These are phyloP conservation scores for Drosophila greeni DNA, from an alignment of 2,888 invertebrate species.

Conservation along the genomic window DNA sequence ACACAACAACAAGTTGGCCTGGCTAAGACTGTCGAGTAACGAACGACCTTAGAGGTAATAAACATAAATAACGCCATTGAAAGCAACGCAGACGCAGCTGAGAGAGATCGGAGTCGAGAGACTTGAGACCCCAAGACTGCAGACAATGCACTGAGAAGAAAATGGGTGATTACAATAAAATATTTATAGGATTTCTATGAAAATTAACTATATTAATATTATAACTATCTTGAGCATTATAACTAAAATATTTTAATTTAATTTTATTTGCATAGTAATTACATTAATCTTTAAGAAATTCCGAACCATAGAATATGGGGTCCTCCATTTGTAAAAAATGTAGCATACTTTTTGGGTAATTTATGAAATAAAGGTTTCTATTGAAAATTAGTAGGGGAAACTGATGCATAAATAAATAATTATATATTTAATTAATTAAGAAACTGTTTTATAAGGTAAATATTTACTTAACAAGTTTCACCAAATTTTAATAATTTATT, in stretches of 20 bases:
- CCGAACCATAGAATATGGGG: not conserved
- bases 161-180: not conserved
- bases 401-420: not conserved
- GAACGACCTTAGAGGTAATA: slow-evolving; percentile 75
- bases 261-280: not conserved
- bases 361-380: not conserved
- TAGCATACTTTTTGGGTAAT: not conserved
- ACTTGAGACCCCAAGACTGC: slow-evolving; percentile 29
- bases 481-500: too few relatives aligned
- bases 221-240: not conserved
- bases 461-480: not conserved
- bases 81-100: slow-evolving; percentile 69
- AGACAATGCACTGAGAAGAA: slow-evolving; percentile 12
- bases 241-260: too few relatives aligned
- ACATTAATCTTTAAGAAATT: not conserved
- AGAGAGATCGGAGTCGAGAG: slow-evolving; percentile 49
- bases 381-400: not conserved
- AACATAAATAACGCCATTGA: slow-evolving; percentile 75
- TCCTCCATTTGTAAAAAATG: not conserved
- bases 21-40: slow-evolving; percentile 64
- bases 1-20: slow-evolving; percentile 48
- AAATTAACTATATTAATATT: not conserved
- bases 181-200: not conserved
- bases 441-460: not conserved
- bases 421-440: not conserved